Evolutionary conservation across 1,140 invertebrate genomes (phyloP).

Genomic region (Spodoptera litura): DNA sequence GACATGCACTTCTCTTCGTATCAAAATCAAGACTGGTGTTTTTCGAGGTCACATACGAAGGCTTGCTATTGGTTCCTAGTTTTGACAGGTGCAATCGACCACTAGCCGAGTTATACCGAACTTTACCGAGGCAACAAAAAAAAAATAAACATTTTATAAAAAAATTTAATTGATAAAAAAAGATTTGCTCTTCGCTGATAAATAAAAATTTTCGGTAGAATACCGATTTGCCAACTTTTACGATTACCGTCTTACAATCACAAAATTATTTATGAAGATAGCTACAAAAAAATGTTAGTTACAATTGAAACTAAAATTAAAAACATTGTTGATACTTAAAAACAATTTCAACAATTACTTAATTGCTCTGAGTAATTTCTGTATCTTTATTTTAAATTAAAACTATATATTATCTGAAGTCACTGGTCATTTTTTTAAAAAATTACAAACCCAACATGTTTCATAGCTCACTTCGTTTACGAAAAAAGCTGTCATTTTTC

Average conservation of each 20-base stretch:
- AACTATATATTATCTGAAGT: too few relatives aligned
- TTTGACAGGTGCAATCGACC: constrained; percentile 60
- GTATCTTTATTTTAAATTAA: too few relatives aligned
- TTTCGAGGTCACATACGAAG: constrained; percentile 42
- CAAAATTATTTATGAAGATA: neutral
- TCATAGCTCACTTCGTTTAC: neutral
- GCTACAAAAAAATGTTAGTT: neutral
- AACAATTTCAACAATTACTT: too few relatives aligned
- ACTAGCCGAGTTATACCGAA: constrained; percentile 11
- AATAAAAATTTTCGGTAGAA: neutral
- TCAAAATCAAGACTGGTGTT: constrained; percentile 56
- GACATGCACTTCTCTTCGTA: constrained; percentile 50
- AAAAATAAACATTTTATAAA: too few relatives aligned
- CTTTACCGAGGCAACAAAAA: neutral
- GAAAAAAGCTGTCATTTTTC: neutral
- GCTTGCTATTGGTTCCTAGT: constrained; percentile 49
- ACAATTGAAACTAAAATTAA: too few relatives aligned
- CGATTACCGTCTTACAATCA: neutral
- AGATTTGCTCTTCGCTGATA: neutral
- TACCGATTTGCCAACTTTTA: constrained; percentile 5
- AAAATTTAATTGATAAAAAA: too few relatives aligned
- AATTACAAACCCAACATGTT: neutral
- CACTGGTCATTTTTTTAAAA: too few relatives aligned
- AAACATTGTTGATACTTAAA: too few relatives aligned
- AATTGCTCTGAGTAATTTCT: too few relatives aligned